Conservation (phyloP, 2,888 invertebrate species). For the Sphaerophoria rueppellii region DNA sequence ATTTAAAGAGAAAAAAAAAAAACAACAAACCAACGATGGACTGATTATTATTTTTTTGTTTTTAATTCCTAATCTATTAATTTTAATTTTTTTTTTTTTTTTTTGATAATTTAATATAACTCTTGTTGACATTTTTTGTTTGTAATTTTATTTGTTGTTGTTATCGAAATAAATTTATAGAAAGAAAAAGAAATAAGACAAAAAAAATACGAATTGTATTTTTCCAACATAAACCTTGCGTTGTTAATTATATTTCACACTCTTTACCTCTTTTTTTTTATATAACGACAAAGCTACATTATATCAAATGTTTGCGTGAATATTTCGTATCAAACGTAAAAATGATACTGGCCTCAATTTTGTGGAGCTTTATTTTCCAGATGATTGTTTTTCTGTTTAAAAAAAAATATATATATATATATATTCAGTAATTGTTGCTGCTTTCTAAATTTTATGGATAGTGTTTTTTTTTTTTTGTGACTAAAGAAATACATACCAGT, state of each 20-base stretch:
- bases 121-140: constrained; percentile 53
- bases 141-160: constrained; percentile 54
- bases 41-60: constrained; percentile 69
- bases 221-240: constrained; percentile 41
- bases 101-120: constrained; percentile 61
- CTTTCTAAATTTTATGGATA: constrained; percentile 30
- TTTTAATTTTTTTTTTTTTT: constrained; percentile 58
- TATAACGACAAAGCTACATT: constrained; percentile 16
- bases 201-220: constrained; percentile 33
- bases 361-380: constrained; percentile 53
- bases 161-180: constrained; percentile 49
- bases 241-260: constrained; percentile 55
- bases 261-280: constrained; percentile 35
- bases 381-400: constrained; percentile 34
- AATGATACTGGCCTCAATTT: constrained; percentile 48
- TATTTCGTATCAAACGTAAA: constrained; percentile 24
- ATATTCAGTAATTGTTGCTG: constrained; percentile 41
- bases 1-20: constrained; percentile 45
- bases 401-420: constrained; percentile 22
- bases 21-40: constrained; percentile 65
- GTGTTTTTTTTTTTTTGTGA: constrained; percentile 27
- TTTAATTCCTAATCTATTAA: constrained; percentile 59
- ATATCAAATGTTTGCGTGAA: too few species aligned
- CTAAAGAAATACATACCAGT: background rate
- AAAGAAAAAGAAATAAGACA: constrained; percentile 6